Evolutionary conservation across 1,140 invertebrate genomes (phyloP), one percentile per base, ranked within the genome.

Genomic region (Maconellicoccus hirsutus): DNA sequence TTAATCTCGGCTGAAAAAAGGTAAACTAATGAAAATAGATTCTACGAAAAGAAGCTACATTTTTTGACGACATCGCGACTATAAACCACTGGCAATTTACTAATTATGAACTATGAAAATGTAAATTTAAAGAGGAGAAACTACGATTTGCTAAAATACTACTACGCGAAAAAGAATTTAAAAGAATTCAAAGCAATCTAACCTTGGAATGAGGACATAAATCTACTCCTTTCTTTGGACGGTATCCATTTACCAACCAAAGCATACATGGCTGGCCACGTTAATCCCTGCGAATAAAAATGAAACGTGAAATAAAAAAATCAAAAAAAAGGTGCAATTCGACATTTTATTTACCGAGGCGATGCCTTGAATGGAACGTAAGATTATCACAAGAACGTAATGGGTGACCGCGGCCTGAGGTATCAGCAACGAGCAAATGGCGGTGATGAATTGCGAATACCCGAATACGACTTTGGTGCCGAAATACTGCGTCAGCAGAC

Each of bases 181-280:
- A n/a, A n/a, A n/a, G n/a, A n/a, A n/a, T n/a, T 52, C 42, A 16
- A 52, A 52, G 10, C 42, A 71, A 26, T 71, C 77, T 79, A 78
- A 85, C 84, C 85, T 84, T 89, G 87, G 77, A 89, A 89, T 75
- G 86, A 87, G 74, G 86, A 88, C 86, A 89, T 88, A 76, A 90
- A 87, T 71, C 86, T 80, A 27, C 86, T 90, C 69, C 89, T 83
- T 79, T 93, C 91, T 21, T 84, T 80, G 1, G 87, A 83, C 16
- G 91, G 91, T 71, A 91, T 90, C 91, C 91, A 93, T 74, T 87
- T 86, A n/a, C 89, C 87, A 74, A 92, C 88, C 52, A 92, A 83
- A 16, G 89, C 87, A 78, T 92, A 91, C 85, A 92, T 92, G 0
- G 90, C 87, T 27, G 91, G 91, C 86, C 90, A 93, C 1, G 90